phyloP scores from a whole-genome alignment of 2,113 vertebrate genomes.

The Brachypodius melanocephalos region DNA sequence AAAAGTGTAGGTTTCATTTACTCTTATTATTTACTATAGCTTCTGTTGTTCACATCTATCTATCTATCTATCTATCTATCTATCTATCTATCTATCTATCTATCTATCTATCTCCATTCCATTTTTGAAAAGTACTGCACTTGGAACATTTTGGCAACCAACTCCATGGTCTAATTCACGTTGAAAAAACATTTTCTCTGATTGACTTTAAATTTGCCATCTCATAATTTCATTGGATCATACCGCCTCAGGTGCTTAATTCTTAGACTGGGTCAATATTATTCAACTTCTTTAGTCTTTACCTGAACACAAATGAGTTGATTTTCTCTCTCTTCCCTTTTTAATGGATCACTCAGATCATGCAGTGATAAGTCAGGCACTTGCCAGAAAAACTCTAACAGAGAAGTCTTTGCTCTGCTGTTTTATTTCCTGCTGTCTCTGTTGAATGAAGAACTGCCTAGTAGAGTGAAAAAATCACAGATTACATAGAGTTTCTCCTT shows the following conservation, averaged over 20 bases:
- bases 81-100: neutral
- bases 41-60: neutral
- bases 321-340: neutral
- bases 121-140: neutral
- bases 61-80: neutral
- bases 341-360: neutral
- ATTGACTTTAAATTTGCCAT: neutral
- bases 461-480: neutral
- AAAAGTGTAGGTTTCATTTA: neutral
- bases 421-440: slow-evolving; percentile 3
- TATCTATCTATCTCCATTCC: neutral
- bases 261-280: neutral
- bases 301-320: neutral
- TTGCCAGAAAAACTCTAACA: neutral
- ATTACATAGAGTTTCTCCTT: neutral
- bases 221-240: neutral
- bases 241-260: neutral
- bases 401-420: neutral
- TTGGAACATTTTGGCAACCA: neutral
- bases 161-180: neutral
- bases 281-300: neutral
- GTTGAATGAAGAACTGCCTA: neutral
- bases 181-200: neutral
- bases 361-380: neutral
- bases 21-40: neutral